A percentile compares a stretch with the other conserved stretches of the same genome.
phyloP scores from a whole-genome alignment of 2,113 vertebrate species.

The Cochlearius cochlearius region DNA sequence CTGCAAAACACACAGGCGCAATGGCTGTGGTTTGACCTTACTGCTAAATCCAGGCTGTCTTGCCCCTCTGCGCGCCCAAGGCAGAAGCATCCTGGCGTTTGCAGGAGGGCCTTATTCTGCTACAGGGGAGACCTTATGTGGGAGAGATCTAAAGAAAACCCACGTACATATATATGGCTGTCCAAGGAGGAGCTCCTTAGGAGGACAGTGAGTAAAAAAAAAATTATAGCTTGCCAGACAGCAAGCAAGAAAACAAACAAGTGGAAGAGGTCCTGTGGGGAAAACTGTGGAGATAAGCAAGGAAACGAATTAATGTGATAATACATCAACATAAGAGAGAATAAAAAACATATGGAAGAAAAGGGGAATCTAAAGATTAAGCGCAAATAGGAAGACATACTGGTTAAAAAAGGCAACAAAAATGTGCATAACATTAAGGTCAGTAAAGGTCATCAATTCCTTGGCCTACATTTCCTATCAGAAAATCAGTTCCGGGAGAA shows the following conservation, averaged over 20 bases:
- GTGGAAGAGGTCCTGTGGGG: neutral
- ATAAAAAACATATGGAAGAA: neutral
- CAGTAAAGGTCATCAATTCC: neutral
- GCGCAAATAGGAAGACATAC: neutral
- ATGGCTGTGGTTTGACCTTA: neutral
- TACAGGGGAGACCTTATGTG: neutral
- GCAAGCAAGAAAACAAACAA: neutral
- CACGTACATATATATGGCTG: neutral
- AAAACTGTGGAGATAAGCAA: neutral
- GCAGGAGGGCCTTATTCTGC: neutral
- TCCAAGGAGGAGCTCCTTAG: neutral
- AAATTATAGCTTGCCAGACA: neutral
- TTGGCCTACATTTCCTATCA: neutral
- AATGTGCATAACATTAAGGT: neutral
- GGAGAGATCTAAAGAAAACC: neutral
- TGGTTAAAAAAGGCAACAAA: neutral
- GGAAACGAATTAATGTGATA: conserved; percentile 14
- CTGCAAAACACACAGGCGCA: neutral
- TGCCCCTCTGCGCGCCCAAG: neutral
- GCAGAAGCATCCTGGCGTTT: neutral
- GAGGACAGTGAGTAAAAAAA: neutral
- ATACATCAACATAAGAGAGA: neutral
- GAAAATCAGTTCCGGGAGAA: neutral
- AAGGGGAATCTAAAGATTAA: neutral
- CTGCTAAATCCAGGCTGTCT: neutral